Base-by-base conservation (phyloP, 2,888 invertebrate genomes). In the Ectropis crepuscularia region DNA sequence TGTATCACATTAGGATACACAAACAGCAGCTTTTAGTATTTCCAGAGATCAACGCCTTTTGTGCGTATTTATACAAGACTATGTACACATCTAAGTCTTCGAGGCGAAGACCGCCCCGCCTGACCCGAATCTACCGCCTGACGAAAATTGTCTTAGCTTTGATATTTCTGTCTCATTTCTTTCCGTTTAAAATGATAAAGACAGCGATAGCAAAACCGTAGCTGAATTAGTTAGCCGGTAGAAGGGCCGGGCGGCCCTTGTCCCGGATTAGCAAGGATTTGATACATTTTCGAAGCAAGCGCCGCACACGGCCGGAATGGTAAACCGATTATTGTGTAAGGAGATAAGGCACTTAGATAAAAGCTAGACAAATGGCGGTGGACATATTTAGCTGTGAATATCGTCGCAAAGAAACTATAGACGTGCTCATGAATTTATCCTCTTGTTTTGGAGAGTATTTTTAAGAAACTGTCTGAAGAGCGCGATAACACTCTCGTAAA, bases 291-390 rank as follows among this genome's bases (percentile, higher is more conserved):
- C 47, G 41, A 42, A 49, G 48, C 39, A 42, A 49, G 48, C 42
- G 11, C 28, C 42, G 57, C 42, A 49, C 48, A 48, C 42, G 11
- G 11, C 42, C 37, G 36, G 49, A 49, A 57, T 57, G 49, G 49
- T 42, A 57, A 57, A 49, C 48, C 49, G 57, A 57, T 57, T 57
- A 57, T 49, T 42, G 41, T 48, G 47, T 55, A 55, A 55, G 47
- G 36, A 57, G 42, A 57, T 57, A 57, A 57, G 9, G 43, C 53
- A 53, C 53, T 53, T 53, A 53, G 9, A 53, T 53, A 53, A 53
- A 53, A 53, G 53, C 53, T 37, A 53, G 53, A 53, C 53, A 53
- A 53, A 53, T 8, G 53, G 53, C 36, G 43, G 43, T 45, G 43
- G 37, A 45, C 53, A 16, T 51, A 16, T 41, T 41, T 12, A 41